These are phyloP conservation scores for Eriocheir sinensis DNA, from an alignment of 1,140 invertebrate species.

Conservation along the genomic window DNA sequence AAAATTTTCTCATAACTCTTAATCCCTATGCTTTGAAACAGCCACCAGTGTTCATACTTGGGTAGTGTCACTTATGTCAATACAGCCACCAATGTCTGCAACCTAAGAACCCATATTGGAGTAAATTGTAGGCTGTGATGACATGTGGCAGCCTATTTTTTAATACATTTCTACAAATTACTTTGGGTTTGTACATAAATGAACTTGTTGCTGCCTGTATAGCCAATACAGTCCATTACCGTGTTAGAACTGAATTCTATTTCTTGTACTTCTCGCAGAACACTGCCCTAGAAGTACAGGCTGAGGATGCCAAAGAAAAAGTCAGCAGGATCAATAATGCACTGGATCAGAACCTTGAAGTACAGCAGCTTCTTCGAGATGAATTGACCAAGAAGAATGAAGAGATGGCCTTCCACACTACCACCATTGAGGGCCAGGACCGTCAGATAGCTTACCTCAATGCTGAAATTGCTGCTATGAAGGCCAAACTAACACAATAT, in stretches of 20 bases:
- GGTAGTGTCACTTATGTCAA: too few species aligned
- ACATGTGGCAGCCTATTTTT: too few species aligned
- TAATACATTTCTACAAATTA: too few species aligned
- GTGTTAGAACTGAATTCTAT: neutral
- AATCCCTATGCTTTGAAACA: too few species aligned
- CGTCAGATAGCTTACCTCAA: conserved; percentile 69
- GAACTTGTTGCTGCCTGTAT: too few species aligned
- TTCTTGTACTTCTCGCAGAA: conserved; percentile 9
- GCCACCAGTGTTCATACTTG: too few species aligned
- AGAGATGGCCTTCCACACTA: conserved; percentile 57
- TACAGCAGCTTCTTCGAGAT: conserved; percentile 63
- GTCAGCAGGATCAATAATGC: conserved; percentile 33
- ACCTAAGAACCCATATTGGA: too few species aligned
- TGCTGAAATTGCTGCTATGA: conserved; percentile 68
- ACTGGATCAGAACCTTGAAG: conserved; percentile 67
- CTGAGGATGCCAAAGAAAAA: conserved; percentile 62
- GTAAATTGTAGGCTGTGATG: too few species aligned
- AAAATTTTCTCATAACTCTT: too few species aligned
- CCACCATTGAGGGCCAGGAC: conserved; percentile 66
- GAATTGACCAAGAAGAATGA: conserved; percentile 73
- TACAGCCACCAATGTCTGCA: too few species aligned
- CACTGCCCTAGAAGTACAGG: conserved; percentile 66
- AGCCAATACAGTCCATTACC: too few species aligned
- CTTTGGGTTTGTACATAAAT: too few species aligned
- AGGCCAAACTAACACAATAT: conserved; percentile 59